A percentile compares a stretch with the other conserved stretches of the same genome.
These are phyloP conservation scores for Patiria pectinifera DNA, from an alignment of 53 echinoderm and acorn worm species.

Conservation along the genomic window DNA sequence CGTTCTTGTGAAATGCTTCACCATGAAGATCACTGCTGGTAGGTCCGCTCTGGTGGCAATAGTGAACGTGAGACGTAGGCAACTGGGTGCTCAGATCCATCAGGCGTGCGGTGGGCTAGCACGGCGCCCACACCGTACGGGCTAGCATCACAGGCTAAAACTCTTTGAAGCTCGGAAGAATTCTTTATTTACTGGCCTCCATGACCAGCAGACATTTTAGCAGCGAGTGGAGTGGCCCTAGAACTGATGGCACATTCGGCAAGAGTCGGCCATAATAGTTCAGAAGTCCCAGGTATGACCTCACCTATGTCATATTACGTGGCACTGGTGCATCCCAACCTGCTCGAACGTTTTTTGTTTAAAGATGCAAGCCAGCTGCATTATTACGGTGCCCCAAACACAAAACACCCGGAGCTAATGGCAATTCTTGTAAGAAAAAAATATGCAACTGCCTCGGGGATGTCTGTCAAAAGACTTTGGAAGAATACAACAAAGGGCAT, in stretches of 20 bases:
- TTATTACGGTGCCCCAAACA: conserved; percentile 24
- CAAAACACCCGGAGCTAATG: neutral
- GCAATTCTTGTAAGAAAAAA: conserved; percentile 54
- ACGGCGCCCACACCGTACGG: no score
- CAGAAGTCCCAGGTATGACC: conserved; percentile 66
- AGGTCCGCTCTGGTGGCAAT: no score
- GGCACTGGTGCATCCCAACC: no score
- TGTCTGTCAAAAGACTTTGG: conserved; percentile 59
- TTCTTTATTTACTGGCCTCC: no score
- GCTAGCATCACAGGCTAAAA: no score
- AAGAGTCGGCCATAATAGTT: conserved; percentile 72
- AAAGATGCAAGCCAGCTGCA: conserved; percentile 7
- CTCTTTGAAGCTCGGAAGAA: no score
- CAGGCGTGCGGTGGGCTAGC: no score
- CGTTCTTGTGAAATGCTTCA: conserved; percentile 66
- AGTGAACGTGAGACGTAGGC: no score
- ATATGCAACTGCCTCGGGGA: no score
- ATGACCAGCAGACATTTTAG: conserved; percentile 52
- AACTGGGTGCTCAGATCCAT: no score
- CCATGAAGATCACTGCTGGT: no score
- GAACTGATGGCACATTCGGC: conserved; percentile 20
- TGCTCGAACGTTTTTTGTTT: no score
- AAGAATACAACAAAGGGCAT: conserved; percentile 69
- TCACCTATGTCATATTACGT: conserved; percentile 65
- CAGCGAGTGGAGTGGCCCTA: conserved; percentile 65